phyloP scores from a whole-genome alignment of 1,140 invertebrate genomes.

The Berghia stephanieae region DNA sequence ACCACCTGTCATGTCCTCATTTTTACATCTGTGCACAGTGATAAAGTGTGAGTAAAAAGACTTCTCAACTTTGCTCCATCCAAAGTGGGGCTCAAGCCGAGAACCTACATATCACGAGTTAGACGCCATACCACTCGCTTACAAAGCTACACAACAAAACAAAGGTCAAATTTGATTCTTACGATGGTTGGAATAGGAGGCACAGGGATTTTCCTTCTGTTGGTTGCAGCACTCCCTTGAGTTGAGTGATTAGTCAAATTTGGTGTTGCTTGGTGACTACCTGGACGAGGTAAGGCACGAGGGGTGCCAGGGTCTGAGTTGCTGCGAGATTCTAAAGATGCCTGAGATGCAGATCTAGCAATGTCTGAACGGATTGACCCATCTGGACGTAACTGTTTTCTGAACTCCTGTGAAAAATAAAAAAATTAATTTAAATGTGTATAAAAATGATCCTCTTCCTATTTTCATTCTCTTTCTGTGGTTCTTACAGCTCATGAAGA shows the following conservation, averaged over 20 bases:
- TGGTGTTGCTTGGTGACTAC: constrained; percentile 27
- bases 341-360: constrained; percentile 49
- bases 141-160: too few relatives aligned
- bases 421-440: neutral
- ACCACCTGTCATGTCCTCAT: too few relatives aligned
- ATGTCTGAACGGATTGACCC: constrained; percentile 45
- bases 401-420: constrained; percentile 35
- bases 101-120: too few relatives aligned
- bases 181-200: neutral
- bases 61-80: too few relatives aligned
- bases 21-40: too few relatives aligned
- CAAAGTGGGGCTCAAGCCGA: too few relatives aligned
- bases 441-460: neutral
- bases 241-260: neutral
- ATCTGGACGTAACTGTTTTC: constrained; percentile 38
- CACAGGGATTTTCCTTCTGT: neutral
- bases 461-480: neutral
- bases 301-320: constrained; percentile 28
- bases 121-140: too few relatives aligned
- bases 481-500: too few relatives aligned
- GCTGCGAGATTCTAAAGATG: constrained; percentile 41
- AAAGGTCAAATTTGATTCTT: neutral
- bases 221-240: neutral
- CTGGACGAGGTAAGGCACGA: neutral
- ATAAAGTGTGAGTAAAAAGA: too few relatives aligned